A percentile compares a stretch with the other conserved stretches of the same genome.
These are phyloP conservation scores for Ophioninae sp. DNA, from an alignment of 2,888 invertebrate genomes.

Conservation along the genomic window DNA sequence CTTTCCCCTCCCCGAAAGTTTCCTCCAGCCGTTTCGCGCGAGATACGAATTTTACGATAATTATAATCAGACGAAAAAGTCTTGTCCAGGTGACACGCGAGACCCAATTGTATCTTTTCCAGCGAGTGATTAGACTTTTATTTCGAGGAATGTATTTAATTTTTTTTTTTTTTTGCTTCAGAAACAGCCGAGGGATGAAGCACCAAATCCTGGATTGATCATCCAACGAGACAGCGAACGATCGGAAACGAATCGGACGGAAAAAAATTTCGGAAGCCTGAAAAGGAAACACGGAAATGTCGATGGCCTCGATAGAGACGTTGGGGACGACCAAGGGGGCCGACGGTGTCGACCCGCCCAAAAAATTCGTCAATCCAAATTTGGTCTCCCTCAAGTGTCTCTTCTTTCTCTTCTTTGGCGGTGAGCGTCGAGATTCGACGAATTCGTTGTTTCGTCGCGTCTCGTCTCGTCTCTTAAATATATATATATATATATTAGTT, in stretches of 20 bases:
- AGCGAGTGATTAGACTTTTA: too few relatives aligned
- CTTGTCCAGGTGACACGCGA: too few relatives aligned
- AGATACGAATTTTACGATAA: too few relatives aligned
- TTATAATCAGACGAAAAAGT: too few relatives aligned
- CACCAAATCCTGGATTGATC: conserved; percentile 48
- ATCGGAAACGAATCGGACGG: neutral
- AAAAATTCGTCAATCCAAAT: conserved; percentile 85
- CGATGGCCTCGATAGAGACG: conserved; percentile 71
- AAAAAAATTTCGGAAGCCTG: neutral
- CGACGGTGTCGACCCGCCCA: conserved; percentile 67
- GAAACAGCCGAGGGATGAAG: conserved; percentile 48
- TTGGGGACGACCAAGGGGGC: conserved; percentile 71
- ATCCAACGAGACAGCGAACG: neutral
- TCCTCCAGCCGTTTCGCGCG: too few relatives aligned
- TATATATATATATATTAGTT: too few relatives aligned
- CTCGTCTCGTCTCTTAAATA: too few relatives aligned
- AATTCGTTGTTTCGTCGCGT: too few relatives aligned
- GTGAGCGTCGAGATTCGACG: conserved; percentile 82
- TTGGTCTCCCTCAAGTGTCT: conserved; percentile 90
- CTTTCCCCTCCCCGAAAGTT: neutral
- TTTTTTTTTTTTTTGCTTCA: conserved; percentile 42
- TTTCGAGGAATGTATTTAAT: too few relatives aligned
- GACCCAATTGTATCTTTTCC: too few relatives aligned
- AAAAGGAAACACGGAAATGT: conserved; percentile 62
- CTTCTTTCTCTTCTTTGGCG: conserved; percentile 91